Conservation (phyloP, 2,797 vertebrate genomes). For the Tauraco hartlaubi region DNA sequence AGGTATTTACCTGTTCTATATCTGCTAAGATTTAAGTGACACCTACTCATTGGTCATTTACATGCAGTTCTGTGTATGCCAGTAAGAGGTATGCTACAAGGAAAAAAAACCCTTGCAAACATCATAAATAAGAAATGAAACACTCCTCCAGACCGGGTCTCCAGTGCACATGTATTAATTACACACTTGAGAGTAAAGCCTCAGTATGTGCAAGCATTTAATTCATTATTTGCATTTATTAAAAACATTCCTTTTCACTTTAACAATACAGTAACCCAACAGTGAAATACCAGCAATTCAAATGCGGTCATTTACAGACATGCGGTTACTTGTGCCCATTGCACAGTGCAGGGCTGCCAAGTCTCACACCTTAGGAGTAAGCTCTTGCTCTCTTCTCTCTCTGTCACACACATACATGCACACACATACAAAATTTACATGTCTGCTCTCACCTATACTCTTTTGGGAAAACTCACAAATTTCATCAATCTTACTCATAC, state of each 20-base stretch:
- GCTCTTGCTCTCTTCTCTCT: conserved; percentile 21
- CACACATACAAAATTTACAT: conserved; percentile 60
- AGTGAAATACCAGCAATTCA: conserved; percentile 64
- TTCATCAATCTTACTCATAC: conserved; percentile 68
- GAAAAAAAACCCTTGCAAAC: conserved; percentile 1
- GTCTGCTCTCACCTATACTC: conserved; percentile 71
- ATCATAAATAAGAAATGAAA: conserved; percentile 77
- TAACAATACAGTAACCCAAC: conserved; percentile 71
- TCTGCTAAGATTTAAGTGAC: conserved; percentile 67
- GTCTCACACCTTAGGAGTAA: conserved; percentile 69
- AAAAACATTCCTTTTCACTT: conserved; percentile 76
- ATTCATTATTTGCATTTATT: conserved; percentile 75
- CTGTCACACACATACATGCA: conserved; percentile 1
- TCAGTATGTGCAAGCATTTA: conserved; percentile 55
- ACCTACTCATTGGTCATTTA: conserved; percentile 65
- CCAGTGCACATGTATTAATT: conserved; percentile 62
- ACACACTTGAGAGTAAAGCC: conserved; percentile 61
- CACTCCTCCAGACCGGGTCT: conserved; percentile 66
- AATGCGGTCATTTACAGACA: conserved; percentile 65
- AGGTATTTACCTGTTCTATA: conserved; percentile 57
- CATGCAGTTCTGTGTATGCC: conserved; percentile 14
- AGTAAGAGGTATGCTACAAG: conserved; percentile 8
- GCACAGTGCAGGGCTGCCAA: conserved; percentile 63
- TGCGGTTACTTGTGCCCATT: conserved; percentile 67
- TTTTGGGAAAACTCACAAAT: conserved; percentile 68